Conservation (phyloP, 2,113 vertebrate genomes). For the Tychaedon coryphoeus region DNA sequence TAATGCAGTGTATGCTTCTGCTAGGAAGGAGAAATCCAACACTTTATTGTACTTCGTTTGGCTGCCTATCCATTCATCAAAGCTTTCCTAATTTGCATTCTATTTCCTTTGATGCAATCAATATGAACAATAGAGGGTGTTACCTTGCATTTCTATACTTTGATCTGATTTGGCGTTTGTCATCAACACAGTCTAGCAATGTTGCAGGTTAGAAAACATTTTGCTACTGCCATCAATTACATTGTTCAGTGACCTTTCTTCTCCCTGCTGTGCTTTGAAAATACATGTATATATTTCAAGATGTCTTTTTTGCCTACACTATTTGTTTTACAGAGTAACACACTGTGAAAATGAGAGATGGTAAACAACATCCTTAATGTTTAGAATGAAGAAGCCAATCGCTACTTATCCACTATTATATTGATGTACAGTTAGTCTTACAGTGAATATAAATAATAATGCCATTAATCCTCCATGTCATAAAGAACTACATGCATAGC, state of each 20-base stretch:
- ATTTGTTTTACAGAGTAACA: conserved; percentile 32
- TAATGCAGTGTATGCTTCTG: neutral
- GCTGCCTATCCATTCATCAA: conserved; percentile 51
- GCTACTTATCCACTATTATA: conserved; percentile 35
- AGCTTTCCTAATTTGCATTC: conserved; percentile 59
- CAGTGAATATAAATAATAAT: conserved; percentile 49
- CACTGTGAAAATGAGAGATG: conserved; percentile 47
- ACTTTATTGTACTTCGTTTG: conserved; percentile 28
- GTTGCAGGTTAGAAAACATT: conserved; percentile 9
- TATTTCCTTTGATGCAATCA: conserved; percentile 55
- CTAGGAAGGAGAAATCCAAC: neutral
- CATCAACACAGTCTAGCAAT: neutral
- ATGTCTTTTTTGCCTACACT: conserved; percentile 31
- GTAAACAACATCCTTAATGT: conserved; percentile 45
- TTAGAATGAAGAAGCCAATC: conserved; percentile 45
- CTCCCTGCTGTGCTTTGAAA: conserved; percentile 51
- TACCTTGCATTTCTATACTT: conserved; percentile 46
- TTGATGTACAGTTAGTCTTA: conserved; percentile 35
- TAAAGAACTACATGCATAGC: neutral
- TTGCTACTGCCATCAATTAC: conserved; percentile 46
- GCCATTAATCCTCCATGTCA: neutral
- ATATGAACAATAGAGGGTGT: conserved; percentile 41
- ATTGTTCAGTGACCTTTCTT: conserved; percentile 49
- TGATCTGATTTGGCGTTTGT: conserved; percentile 49
- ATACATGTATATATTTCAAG: conserved; percentile 54